These are phyloP conservation scores for Sympetrum striolatum DNA, from an alignment of 2,888 invertebrate species.

Conservation along the genomic window DNA sequence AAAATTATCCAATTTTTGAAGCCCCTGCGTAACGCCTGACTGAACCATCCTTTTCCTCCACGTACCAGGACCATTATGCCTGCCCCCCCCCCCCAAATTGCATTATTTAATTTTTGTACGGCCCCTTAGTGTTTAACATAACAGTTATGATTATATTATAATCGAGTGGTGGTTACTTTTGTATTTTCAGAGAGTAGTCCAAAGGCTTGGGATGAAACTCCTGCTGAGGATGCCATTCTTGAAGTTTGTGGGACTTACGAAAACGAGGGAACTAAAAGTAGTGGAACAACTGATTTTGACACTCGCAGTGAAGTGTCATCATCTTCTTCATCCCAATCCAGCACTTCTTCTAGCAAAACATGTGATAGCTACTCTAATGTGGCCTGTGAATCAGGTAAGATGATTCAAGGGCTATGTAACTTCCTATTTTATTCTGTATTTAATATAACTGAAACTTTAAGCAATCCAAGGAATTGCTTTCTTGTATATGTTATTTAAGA, in stretches of 20 bases:
- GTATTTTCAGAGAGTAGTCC: neutral
- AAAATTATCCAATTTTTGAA: too few relatives aligned
- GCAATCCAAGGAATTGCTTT: too few relatives aligned
- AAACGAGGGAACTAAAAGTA: neutral
- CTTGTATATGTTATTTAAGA: too few relatives aligned
- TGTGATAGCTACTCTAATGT: slow-evolving; percentile 5
- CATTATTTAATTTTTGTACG: too few relatives aligned
- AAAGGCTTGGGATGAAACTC: neutral
- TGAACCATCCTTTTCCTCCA: too few relatives aligned
- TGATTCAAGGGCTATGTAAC: neutral
- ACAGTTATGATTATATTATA: neutral
- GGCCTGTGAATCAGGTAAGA: neutral
- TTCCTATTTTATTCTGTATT: too few relatives aligned
- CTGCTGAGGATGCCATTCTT: neutral
- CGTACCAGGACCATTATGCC: too few relatives aligned
- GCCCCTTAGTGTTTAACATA: too few relatives aligned
- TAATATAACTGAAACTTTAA: too few relatives aligned
- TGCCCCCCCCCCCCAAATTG: too few relatives aligned
- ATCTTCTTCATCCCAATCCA: slow-evolving; percentile 69
- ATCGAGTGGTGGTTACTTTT: too few relatives aligned
- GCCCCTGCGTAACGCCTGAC: too few relatives aligned
- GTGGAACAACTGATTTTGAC: slow-evolving; percentile 65
- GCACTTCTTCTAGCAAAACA: neutral
- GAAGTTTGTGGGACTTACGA: neutral
- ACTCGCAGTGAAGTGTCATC: slow-evolving; percentile 90